Evolutionary conservation across 2,797 vertebrate species (phyloP).

Genomic region (Sparus aurata): DNA sequence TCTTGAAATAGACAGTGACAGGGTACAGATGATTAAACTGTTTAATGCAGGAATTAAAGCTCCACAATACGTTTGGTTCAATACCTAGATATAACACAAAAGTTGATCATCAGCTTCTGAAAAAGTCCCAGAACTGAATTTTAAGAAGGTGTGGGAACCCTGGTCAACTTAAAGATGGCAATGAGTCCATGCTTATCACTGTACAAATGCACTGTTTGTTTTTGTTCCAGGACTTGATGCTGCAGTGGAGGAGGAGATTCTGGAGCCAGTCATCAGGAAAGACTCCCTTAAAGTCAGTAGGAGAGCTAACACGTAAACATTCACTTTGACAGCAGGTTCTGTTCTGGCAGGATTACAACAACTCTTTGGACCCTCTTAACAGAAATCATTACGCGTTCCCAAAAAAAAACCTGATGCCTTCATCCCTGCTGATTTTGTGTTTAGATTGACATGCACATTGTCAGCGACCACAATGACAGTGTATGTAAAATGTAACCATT

Average conservation of each 20-base stretch:
- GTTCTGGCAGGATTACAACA: not conserved
- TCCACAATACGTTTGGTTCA: no score
- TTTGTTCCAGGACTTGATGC: constrained; percentile 35
- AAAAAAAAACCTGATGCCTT: not conserved
- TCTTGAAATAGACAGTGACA: no score
- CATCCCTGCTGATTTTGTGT: not conserved
- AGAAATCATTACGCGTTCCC: not conserved
- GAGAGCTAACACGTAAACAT: not conserved
- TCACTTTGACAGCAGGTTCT: not conserved
- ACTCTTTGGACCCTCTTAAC: not conserved
- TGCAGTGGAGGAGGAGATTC: constrained; percentile 12
- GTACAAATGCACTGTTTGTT: not conserved
- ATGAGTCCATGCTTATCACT: rapidly evolving
- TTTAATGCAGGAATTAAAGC: no score
- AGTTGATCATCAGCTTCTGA: no score
- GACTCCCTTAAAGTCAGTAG: constrained; percentile 92
- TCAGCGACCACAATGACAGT: not conserved
- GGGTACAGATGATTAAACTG: no score
- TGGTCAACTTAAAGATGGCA: constrained; percentile 3
- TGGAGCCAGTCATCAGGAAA: constrained; percentile 85
- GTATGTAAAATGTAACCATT: not conserved
- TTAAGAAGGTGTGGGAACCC: no score
- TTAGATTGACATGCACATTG: not conserved
- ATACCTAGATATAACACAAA: no score
- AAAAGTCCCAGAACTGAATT: no score